These are phyloP conservation scores for Forbesichthys papilliferus DNA, from an alignment of 2,113 vertebrate genomes.

Conservation along the genomic window DNA sequence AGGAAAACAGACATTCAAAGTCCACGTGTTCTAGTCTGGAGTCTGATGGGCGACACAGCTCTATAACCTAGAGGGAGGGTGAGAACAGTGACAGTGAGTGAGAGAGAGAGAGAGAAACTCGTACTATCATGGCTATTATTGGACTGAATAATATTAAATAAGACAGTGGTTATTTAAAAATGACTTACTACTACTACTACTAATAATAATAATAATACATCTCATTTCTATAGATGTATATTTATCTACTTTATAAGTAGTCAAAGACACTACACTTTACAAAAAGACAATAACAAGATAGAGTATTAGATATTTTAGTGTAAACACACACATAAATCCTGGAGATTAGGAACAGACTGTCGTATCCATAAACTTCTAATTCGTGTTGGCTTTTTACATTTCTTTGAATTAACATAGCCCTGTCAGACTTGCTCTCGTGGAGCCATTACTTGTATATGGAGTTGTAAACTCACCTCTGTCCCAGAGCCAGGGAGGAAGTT, in stretches of 20 bases:
- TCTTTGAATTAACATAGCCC: no score
- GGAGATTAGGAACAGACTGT: background rate
- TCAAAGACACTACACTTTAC: no score
- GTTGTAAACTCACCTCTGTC: constrained; percentile 82
- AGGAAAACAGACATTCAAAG: constrained; percentile 91
- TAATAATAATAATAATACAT: no score
- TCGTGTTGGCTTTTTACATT: background rate
- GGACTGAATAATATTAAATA: no score
- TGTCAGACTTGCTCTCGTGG: background rate
- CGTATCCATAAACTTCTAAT: background rate
- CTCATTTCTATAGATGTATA: no score
- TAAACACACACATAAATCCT: background rate
- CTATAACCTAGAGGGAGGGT: constrained; percentile 83
- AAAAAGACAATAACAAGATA: no score
- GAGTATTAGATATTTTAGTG: no score
- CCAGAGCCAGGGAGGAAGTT: constrained; percentile 96
- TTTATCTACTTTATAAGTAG: no score
- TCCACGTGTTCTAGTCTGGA: constrained; percentile 95
- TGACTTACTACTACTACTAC: no score
- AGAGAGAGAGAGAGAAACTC: background rate
- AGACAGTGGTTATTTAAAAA: no score
- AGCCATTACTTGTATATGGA: background rate
- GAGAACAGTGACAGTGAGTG: background rate
- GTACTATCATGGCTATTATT: background rate
- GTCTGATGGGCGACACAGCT: constrained; percentile 89